phyloP scores from a whole-genome alignment of 2,888 invertebrate species.

The Zonitis immaculata region DNA sequence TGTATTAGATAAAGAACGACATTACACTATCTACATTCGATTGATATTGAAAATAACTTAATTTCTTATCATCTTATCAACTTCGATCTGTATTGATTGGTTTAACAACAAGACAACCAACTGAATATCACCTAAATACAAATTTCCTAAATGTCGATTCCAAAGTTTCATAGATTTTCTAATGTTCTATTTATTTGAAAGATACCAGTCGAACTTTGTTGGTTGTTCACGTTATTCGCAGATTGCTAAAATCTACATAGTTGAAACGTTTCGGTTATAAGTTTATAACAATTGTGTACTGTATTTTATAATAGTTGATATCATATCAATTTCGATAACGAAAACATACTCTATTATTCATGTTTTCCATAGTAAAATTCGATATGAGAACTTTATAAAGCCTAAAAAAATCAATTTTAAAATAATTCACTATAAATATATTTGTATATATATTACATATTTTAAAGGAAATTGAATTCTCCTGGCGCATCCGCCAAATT shows the following conservation, averaged over 20 bases:
- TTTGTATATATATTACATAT: no score
- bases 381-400: neutral
- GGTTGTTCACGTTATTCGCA: neutral
- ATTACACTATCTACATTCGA: slow-evolving; percentile 35
- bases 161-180: slow-evolving; percentile 7
- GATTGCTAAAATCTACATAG: slow-evolving; percentile 5
- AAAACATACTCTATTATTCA: neutral
- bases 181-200: slow-evolving; percentile 4
- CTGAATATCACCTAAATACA: no score
- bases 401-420: no score
- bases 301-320: no score
- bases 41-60: no score
- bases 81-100: no score
- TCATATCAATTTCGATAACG: neutral
- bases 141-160: slow-evolving; percentile 9
- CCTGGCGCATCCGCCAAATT: neutral
- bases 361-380: neutral
- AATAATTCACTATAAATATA: no score
- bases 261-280: slow-evolving; percentile 2
- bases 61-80: no score
- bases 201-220: slow-evolving; percentile 11
- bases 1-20: no score
- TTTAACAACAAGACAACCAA: no score
- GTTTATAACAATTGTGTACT: neutral
- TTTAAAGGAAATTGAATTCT: neutral